A percentile compares a stretch with the other conserved stretches of the same genome.
Evolutionary conservation across 2,888 invertebrate species (phyloP).

Genomic region (Xylocampa areola): DNA sequence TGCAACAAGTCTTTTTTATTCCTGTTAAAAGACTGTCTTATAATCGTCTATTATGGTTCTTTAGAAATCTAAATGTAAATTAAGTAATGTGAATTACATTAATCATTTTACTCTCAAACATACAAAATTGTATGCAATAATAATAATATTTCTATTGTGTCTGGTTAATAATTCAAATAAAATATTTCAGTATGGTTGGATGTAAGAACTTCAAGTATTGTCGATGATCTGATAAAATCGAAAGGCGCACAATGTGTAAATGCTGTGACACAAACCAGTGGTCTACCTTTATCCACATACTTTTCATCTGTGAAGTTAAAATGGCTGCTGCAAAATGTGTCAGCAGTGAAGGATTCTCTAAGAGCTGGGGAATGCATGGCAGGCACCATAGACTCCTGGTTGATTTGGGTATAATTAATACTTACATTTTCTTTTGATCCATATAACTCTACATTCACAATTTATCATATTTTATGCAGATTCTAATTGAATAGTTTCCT

Average conservation of each 20-base stretch:
- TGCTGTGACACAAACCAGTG: conserved; percentile 90
- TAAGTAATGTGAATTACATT: too few species aligned
- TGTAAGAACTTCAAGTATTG: conserved; percentile 94
- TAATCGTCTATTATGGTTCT: too few species aligned
- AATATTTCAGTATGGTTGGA: conserved; percentile 96
- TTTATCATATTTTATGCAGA: too few species aligned
- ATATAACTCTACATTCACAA: too few species aligned
- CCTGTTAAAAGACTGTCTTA: too few species aligned
- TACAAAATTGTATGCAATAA: too few species aligned
- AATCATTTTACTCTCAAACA: too few species aligned
- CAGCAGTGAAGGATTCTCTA: conserved; percentile 92
- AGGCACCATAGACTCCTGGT: conserved; percentile 98
- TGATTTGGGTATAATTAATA: conserved; percentile 94
- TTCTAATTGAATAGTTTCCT: too few species aligned
- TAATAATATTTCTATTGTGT: background rate
- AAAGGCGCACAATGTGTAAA: conserved; percentile 81
- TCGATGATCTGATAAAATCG: conserved; percentile 91
- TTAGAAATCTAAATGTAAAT: too few species aligned
- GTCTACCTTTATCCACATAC: conserved; percentile 98
- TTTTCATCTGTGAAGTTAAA: conserved; percentile 98
- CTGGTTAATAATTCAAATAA: too few species aligned
- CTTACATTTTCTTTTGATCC: background rate
- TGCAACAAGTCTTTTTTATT: too few species aligned
- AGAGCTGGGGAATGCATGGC: conserved; percentile 93
- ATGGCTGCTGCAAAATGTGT: conserved; percentile 97